Evolutionary conservation across 2,113 vertebrate genomes (phyloP), one percentile per base, ranked within the genome.

Genomic region (Pangasianodon gigas): DNA sequence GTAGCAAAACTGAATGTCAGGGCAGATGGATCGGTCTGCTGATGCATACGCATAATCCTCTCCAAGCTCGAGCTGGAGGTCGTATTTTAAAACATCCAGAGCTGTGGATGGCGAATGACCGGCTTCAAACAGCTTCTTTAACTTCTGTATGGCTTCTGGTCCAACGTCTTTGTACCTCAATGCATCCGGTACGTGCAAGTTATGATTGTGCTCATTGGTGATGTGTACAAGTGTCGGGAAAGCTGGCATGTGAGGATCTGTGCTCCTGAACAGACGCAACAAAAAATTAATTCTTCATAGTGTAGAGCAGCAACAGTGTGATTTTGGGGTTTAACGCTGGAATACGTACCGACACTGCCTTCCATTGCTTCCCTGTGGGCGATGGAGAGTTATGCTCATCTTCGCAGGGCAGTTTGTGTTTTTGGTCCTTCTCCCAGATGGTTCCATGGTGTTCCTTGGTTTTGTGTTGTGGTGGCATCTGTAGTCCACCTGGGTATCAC

Each of bases 61-160:
- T 1, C 92, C 91, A 18, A 90, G 88, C 60, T 92, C 91, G 1
- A 88, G 87, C 87, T 93, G 91, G 21, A 93, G 90, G 13, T 92
- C 90, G n/a, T 92, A 90, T 85, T 93, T 93, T 29, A 92, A 88
- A 18, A 77, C 86, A 19, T 92, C 89, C 51, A 93, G 89, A 4
- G 91, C 92, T 58, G 92, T 91, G 21, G 92, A 92, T 11, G 92
- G 92, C 4, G 91, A 90, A 89, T 93, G 92, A 29, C 92, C 92
- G 0, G 60, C 86, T 77, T 79, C 80, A 77, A 90, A 93, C 56
- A 92, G 91, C 51, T 89, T 84, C 32, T 89, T 91, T 16, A 92
- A 88, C 62, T 90, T 92, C 41, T 90, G 88, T 65, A 92, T 92
- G 29, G 92, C 90, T 51, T 91, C 90, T 24, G 85, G 88, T 16